Evolutionary conservation across 2,113 vertebrate genomes (phyloP).

Genomic region (Sinocyclocheilus anshuiensis): DNA sequence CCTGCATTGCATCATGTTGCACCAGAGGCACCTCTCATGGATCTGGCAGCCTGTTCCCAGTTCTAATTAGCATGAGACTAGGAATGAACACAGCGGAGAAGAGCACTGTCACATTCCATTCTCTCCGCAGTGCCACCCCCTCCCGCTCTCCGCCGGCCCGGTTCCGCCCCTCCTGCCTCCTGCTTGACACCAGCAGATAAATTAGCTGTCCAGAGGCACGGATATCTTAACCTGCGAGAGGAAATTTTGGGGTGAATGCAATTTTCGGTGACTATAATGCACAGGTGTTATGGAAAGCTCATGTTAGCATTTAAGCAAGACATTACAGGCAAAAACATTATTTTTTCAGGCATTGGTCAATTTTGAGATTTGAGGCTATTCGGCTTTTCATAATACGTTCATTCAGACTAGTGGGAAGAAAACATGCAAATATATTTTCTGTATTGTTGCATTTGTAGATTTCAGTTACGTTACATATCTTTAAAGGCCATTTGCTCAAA

Average conservation of each 20-base stretch:
- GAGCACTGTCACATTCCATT: slow-evolving; percentile 54
- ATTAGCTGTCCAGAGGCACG: slow-evolving; percentile 65
- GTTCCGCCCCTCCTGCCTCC: slow-evolving; percentile 54
- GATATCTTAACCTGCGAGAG: slow-evolving; percentile 55
- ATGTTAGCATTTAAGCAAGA: not conserved
- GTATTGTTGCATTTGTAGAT: too few relatives aligned
- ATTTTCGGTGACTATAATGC: slow-evolving; percentile 29
- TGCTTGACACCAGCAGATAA: slow-evolving; percentile 68
- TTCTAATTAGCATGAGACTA: slow-evolving; percentile 74
- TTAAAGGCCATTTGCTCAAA: too few relatives aligned
- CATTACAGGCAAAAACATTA: too few relatives aligned
- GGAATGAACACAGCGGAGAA: slow-evolving; percentile 61
- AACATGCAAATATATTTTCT: too few relatives aligned
- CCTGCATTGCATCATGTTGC: slow-evolving; percentile 35
- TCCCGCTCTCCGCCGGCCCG: not conserved
- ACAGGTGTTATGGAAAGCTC: slow-evolving; percentile 33
- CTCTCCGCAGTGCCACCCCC: slow-evolving; percentile 38
- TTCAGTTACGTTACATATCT: too few relatives aligned
- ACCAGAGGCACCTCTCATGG: slow-evolving; percentile 31
- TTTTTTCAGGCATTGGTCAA: too few relatives aligned
- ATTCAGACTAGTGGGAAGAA: too few relatives aligned
- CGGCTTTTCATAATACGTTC: too few relatives aligned
- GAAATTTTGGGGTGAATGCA: not conserved
- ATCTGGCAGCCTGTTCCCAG: slow-evolving; percentile 59
- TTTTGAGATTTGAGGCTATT: too few relatives aligned